Evolutionary conservation across 2,113 vertebrate genomes (phyloP), one percentile per base, ranked within the genome.

Genomic region (Pseudopipra pipra): DNA sequence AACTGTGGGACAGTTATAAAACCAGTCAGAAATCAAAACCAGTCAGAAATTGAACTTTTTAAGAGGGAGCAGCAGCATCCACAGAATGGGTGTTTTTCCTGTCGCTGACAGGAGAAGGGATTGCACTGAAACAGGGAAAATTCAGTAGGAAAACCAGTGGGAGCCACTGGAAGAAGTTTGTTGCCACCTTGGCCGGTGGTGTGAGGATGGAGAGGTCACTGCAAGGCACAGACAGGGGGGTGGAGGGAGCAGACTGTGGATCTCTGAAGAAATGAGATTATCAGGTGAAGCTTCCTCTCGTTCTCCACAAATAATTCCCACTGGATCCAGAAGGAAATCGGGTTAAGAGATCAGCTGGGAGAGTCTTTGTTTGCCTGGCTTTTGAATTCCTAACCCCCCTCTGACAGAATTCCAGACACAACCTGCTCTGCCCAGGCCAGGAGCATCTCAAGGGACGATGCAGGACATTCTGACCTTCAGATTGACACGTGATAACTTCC

Each of bases 71-170:
- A 67, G 56, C 61, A 88, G 65, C 65, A 51, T 7, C 31, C 11
- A 4, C 27, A 46, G 39, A 35, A 23, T 0, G 35, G 44, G 8
- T 8, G 23, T 9, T 24, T n/a, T 16, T 52, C 33, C 56, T 90
- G 25, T 37, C 37, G 0, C 8, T 23, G 67, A 23, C 6, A 49
- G 47, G 56, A 65, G 51, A 52, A 13, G 37, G 33, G 19, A 5
- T 20, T 5, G 28, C 52, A 16, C 0, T 14, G 56, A 58, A 79
- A 67, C 3, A 10, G 37, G 41, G 37, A 6, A 11, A 28, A 52
- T 4, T 1, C 28, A 27, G 59, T 10, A 49, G 39, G 8, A 75
- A 70, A 89, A 21, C 0, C 58, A n/a, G 12, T 0, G 18, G 5
- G 59, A 39, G 56, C 27, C 49, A 28, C 4, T 5, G 66, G 49